These are phyloP conservation scores for Pipra filicauda DNA, from an alignment of 2,113 vertebrate genomes.

Conservation along the genomic window DNA sequence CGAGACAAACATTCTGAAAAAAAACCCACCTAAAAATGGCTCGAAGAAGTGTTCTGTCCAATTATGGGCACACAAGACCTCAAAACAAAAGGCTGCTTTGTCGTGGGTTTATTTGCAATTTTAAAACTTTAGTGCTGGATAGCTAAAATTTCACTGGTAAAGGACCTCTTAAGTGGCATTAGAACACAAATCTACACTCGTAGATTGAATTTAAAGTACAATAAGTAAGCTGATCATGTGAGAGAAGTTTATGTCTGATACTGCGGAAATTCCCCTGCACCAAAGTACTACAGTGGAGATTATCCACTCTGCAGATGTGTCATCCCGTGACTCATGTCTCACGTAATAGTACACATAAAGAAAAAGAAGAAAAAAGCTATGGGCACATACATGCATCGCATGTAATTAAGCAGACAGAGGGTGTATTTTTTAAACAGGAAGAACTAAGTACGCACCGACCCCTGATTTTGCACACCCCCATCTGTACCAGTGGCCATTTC, in stretches of 20 bases:
- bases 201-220: background rate
- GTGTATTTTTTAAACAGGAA: background rate
- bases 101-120: background rate
- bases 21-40: rapidly evolving
- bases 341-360: background rate
- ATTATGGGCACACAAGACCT: background rate
- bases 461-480: background rate
- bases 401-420: background rate
- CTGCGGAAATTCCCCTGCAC: background rate
- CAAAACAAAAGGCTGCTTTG: background rate
- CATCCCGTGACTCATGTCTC: slow-evolving; percentile 29
- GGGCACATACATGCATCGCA: background rate
- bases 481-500: background rate
- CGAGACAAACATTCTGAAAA: background rate
- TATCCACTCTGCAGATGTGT: slow-evolving; percentile 10
- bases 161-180: background rate
- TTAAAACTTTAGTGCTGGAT: background rate
- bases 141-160: background rate
- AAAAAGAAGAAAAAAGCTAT: background rate
- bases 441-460: background rate
- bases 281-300: background rate
- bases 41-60: background rate
- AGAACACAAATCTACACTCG: background rate
- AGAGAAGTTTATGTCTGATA: background rate
- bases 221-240: background rate